phyloP scores from a whole-genome alignment of 2,113 vertebrate species.

The Malurus elegans region DNA sequence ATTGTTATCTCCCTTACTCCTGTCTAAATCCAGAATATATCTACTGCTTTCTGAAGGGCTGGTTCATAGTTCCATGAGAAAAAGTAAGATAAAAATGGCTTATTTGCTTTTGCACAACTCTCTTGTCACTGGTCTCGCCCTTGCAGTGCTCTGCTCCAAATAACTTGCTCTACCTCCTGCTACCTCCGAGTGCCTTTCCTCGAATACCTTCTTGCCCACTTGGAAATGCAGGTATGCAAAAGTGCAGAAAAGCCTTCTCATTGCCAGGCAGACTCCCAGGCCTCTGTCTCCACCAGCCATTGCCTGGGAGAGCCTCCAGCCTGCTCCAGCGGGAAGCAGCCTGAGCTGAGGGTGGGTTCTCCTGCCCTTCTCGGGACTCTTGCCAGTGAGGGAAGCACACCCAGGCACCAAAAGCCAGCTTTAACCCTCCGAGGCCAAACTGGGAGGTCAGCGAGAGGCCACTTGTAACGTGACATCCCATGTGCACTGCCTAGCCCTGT shows the following conservation, averaged over 20 bases:
- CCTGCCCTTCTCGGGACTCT: slow-evolving; percentile 41
- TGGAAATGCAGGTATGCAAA: neutral
- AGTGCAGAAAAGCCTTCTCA: neutral
- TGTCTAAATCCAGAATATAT: neutral
- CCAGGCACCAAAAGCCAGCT: slow-evolving; percentile 21
- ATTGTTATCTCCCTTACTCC: neutral
- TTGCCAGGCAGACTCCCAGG: neutral
- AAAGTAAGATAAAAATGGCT: neutral
- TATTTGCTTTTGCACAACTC: neutral
- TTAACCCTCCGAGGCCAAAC: slow-evolving; percentile 37
- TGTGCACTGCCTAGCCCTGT: neutral
- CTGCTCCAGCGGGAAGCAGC: slow-evolving; percentile 30
- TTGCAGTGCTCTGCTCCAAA: neutral
- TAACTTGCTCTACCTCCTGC: neutral
- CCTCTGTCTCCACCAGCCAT: neutral
- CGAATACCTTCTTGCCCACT: neutral
- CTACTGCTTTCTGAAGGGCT: neutral
- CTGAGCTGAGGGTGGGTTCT: neutral
- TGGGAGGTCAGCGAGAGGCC: slow-evolving; percentile 17
- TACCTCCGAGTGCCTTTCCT: neutral
- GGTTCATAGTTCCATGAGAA: neutral
- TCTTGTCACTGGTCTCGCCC: neutral
- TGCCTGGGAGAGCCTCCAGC: neutral
- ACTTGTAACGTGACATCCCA: neutral
- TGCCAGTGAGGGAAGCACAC: neutral